phyloP scores from a whole-genome alignment of 1,140 invertebrate species.

The Bradynema listronoti region DNA sequence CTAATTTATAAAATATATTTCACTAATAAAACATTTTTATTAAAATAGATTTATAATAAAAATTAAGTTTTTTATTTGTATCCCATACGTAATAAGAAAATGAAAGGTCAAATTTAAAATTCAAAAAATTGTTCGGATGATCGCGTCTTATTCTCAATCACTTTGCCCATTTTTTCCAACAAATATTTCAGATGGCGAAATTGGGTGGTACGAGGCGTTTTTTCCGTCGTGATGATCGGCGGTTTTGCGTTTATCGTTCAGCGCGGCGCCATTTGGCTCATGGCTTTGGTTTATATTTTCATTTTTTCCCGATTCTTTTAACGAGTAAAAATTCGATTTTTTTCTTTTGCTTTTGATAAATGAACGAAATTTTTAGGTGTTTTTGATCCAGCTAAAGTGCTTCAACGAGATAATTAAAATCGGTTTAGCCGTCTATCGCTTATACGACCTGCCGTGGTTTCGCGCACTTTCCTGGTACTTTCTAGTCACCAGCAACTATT shows the following conservation, averaged over 20 bases:
- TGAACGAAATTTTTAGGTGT: slow-evolving; percentile 67
- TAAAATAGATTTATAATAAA: too few species aligned
- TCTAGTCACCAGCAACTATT: slow-evolving; percentile 93
- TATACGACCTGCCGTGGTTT: slow-evolving; percentile 97
- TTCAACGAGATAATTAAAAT: slow-evolving; percentile 99
- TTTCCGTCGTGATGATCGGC: slow-evolving; percentile 91
- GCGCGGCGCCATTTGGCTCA: slow-evolving; percentile 84
- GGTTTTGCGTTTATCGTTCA: slow-evolving; percentile 90
- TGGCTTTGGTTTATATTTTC: slow-evolving; percentile 73
- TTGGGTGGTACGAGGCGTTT: slow-evolving; percentile 92
- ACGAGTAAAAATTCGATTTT: too few species aligned
- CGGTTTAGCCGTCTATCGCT: slow-evolving; percentile 92
- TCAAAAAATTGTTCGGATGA: too few species aligned
- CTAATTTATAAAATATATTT: too few species aligned
- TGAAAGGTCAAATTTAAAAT: too few species aligned
- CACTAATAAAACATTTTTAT: too few species aligned
- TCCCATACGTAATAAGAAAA: too few species aligned
- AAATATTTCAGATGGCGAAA: slow-evolving; percentile 81
- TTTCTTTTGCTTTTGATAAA: too few species aligned
- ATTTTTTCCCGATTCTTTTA: slow-evolving; percentile 3
- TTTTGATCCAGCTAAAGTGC: slow-evolving; percentile 96
- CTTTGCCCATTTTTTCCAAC: too few species aligned
- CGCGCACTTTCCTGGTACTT: slow-evolving; percentile 98
- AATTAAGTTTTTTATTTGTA: too few species aligned
- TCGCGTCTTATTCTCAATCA: too few species aligned